Base-by-base conservation (phyloP, 2,797 vertebrate genomes). In the Halcyon chelicuti region DNA sequence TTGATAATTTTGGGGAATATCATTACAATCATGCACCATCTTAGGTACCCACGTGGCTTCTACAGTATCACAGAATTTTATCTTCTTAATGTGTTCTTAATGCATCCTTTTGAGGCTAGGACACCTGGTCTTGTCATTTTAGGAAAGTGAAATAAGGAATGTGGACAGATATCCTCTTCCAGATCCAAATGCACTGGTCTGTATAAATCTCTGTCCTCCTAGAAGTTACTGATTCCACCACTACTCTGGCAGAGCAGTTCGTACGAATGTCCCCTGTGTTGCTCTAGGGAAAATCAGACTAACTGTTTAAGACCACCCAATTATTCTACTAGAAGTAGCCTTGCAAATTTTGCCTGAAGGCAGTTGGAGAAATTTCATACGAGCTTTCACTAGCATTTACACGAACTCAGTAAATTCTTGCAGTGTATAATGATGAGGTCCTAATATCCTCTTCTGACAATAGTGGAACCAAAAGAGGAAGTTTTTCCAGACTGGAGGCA, bases 281-380 rank as follows among this genome's bases (percentile, higher is more conserved):
- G 0, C 66, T 55, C 29, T 42, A 86, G 73, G 49, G 46, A 91
- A 93, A 94, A 84, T 84, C 65, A 77, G 23, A 46, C 29, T 77
- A 80, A 92, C 37, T 65, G 7, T 77, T 93, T 93, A 73, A 90
- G 75, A 83, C 75, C 65, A 88, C 49, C 23, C 49, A 86, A 68
- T 94, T 86, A 86, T 86, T 86, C 72, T 83, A 5, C 33, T 80
- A 61, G 60, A 91, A 87, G 44, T 58, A 88, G 75, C n/a, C 54
- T 83, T 77, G 44, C 33, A 95, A 91, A 88, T 94, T 91, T 91
- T 91, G 33, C 93, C 88, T 68, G 42, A 78, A 88, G 90, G 88
- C 42, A 78, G 4, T 26, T 86, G 63, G 28, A 86, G 28, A 94
- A 80, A 75, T 74, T 75, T 88, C 65, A 55, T 80, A 49, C 6